A percentile compares a stretch with the other conserved stretches of the same genome.
phyloP scores from a whole-genome alignment of 2,888 invertebrate genomes.

The Onchidella celtica region DNA sequence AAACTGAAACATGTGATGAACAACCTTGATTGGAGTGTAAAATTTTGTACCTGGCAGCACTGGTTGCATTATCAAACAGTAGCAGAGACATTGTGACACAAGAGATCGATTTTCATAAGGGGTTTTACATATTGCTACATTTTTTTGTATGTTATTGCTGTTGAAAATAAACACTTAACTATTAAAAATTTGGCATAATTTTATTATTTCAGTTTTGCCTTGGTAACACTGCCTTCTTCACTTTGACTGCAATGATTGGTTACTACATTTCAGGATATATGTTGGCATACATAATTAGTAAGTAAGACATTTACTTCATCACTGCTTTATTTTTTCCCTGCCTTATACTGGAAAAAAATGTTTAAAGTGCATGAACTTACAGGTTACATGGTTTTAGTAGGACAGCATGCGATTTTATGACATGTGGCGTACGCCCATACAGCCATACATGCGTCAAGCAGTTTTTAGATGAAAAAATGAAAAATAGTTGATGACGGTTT shows the following conservation, averaged over 20 bases:
- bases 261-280: conserved; percentile 76
- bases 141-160: background rate
- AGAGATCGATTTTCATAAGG: no score
- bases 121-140: background rate
- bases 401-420: background rate
- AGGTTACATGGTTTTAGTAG: no score
- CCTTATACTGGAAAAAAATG: background rate
- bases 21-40: no score
- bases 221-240: conserved; percentile 68
- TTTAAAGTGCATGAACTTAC: no score
- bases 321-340: background rate
- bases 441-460: no score
- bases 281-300: conserved; percentile 77
- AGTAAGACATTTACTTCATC: conserved; percentile 53
- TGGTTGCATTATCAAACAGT: no score
- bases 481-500: no score
- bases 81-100: no score
- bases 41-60: no score
- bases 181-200: conserved; percentile 16
- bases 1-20: no score
- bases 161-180: background rate
- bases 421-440: background rate
- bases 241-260: conserved; percentile 72
- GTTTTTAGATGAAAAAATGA: no score
- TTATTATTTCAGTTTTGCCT: conserved; percentile 78